Base-by-base conservation (phyloP, 2,888 invertebrate species). In the Parnassius orleans region DNA sequence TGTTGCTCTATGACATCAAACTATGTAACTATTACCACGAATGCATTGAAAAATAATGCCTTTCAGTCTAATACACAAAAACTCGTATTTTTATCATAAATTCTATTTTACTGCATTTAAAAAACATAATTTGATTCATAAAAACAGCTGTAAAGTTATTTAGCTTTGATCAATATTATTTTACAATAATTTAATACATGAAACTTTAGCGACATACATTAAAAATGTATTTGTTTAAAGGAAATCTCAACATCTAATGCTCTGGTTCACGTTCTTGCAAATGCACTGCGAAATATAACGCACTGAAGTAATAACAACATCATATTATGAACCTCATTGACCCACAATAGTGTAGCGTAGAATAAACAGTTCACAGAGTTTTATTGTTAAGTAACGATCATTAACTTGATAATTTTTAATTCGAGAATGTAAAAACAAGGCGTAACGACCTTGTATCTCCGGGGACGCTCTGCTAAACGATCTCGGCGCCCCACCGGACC, bases 351-450 rank as follows among this genome's bases (percentile, higher is more conserved):
- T 72, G 76, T 73, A 74, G 74, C 72, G 68, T 74, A 78, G 72
- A 77, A 77, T 77, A 74, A 47, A 71, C 75, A 75, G 84, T 87
- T 89, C 88, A 82, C 88, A 87, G 74, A 69, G 76, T 79, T 77
- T 82, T 82, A 84, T 80, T 75, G 74, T 84, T 84, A 84, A 81
- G 84, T 86, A 88, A 84, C 80, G 79, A 86, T 83, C 74, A 81
- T 84, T 84, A 78, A 69, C 69, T 79, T 80, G 79, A 81, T 80
- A 81, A 78, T 81, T 66, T 71, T 80, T 83, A 80, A 82, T 76
- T 74, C 81, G 84, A 83, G 87, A 88, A 82, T 82, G 84, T 72
- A 73, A 83, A 87, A 80, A 90, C 89, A 90, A 88, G 87, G 88
- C 80, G 75, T 70, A 57, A 62, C 74, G 85, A 83, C 89, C 90